Evolutionary conservation across 2,797 vertebrate genomes (phyloP), one percentile per base, ranked within the genome.

Genomic region (Cichlasoma orientale): DNA sequence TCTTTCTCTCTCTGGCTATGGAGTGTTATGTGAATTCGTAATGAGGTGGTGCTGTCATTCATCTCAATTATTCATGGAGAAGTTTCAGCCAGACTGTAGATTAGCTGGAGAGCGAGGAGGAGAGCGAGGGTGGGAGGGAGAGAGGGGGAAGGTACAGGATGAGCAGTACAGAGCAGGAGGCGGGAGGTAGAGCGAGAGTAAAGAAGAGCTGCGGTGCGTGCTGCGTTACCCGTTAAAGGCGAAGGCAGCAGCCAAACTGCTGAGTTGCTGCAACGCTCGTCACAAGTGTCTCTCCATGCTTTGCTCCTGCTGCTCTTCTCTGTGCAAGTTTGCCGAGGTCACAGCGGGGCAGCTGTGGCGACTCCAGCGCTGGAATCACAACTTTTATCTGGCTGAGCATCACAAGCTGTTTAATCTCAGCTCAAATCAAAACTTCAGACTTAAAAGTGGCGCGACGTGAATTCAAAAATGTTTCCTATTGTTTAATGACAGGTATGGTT

Each of bases 21-120:
- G 69, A 78, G 73, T 89, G 80, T 82, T 85, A 72, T 85, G 86
- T 88, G 92, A 92, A 93, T 93, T 88, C 83, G 75, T 92, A 83
- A 90, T 85, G 83, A 86, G 85, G 77, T 41, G 41, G 76, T 18
- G 33, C 84, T 90, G 91, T 89, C 91, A 87, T 90, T 92, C 88
- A 90, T 82, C 86, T 94, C 82, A 91, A 92, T 95, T 92, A 94
- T 94, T 94, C 86, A 92, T 91, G 73, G 27, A 12, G 79, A 86
- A 80, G 77, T 92, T 90, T 92, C 77, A 89, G 78, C 66, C 82
- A 71, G 82, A 80, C 90, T 87, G 79, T 86, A 88, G 72, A 92
- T 92, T 85, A 85, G 81, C 74, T n/a, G 55, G 79, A 61, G 86
- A 83, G 74, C 2, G n/a, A 54, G 56, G 7, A 69, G 29, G n/a